Percentiles rank a stretch among this genome's conserved stretches.
phyloP scores from a whole-genome alignment of 2,797 vertebrate species.

The Galagoides demidoff region DNA sequence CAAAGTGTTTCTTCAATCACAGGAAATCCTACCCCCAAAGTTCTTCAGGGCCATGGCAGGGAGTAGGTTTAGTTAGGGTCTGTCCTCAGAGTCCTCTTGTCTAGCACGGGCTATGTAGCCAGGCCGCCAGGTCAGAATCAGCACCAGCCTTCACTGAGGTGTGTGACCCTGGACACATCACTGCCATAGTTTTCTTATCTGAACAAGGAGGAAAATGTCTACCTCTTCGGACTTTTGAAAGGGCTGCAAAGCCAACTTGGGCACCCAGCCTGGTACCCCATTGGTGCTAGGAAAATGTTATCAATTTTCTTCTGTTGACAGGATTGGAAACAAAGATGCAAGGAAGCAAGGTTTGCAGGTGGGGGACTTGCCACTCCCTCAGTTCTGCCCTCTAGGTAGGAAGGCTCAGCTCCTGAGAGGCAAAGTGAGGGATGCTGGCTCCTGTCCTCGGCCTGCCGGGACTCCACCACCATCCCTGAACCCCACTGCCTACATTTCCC shows the following conservation, averaged over 20 bases:
- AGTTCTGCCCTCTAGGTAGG: neutral
- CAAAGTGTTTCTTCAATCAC: neutral
- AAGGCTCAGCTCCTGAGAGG: neutral
- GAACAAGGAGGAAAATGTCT: neutral
- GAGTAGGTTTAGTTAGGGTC: fast-evolving
- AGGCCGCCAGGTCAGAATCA: neutral
- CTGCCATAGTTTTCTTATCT: neutral
- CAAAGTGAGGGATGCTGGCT: neutral
- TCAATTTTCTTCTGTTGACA: neutral
- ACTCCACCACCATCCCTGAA: neutral
- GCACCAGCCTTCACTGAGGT: neutral
- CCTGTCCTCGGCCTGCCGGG: neutral
- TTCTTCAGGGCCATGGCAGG: neutral
- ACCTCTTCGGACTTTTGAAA: neutral
- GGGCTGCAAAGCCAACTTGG: neutral
- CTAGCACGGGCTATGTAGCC: neutral
- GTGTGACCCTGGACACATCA: neutral
- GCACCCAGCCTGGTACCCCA: neutral
- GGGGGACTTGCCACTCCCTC: neutral
- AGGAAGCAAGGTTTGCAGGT: neutral
- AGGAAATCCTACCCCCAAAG: neutral
- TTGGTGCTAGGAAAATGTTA: neutral
- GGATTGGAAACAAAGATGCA: neutral
- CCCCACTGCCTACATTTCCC: neutral
- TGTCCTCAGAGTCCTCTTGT: neutral